These are phyloP conservation scores for Saxidomus purpurata DNA, from an alignment of 1,140 invertebrate species.

Conservation along the genomic window DNA sequence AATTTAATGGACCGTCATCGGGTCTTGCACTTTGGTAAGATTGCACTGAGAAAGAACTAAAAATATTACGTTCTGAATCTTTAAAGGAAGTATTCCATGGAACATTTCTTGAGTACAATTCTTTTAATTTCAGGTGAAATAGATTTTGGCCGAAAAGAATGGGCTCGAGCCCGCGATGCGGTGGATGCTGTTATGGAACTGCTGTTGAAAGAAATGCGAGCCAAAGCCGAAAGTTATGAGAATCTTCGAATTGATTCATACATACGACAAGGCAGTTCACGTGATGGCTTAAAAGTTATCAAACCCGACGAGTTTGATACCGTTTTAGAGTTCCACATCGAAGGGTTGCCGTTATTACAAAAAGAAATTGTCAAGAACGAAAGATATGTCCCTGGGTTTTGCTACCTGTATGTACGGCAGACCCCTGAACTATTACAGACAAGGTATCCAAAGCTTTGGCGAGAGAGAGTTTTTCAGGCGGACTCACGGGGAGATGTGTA, in stretches of 20 bases:
- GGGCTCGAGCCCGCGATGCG: constrained; percentile 14
- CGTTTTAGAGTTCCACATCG: constrained; percentile 40
- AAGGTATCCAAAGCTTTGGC: constrained; percentile 19
- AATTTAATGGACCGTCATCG: too few species aligned
- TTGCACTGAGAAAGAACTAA: too few species aligned
- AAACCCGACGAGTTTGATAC: constrained; percentile 49
- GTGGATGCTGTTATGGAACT: constrained; percentile 32
- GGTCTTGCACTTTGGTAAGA: too few species aligned
- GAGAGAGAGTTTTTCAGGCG: constrained; percentile 7
- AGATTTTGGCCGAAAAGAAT: constrained; percentile 37
- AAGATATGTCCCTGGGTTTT: constrained; percentile 33
- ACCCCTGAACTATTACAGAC: neutral
- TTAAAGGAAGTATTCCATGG: neutral
- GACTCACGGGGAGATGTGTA: neutral
- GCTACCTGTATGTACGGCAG: neutral
- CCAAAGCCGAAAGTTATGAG: constrained; percentile 1
- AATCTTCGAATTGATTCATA: constrained; percentile 36
- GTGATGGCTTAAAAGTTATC: constrained; percentile 62
- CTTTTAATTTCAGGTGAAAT: constrained; percentile 42
- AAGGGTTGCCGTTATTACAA: constrained; percentile 18
- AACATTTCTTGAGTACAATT: neutral
- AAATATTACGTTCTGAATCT: too few species aligned
- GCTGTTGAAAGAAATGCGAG: constrained; percentile 22
- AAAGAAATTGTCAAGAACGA: neutral
- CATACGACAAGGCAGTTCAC: constrained; percentile 55